These are phyloP conservation scores for Hirundichthys speculiger DNA, from an alignment of 2,113 vertebrate genomes.

Conservation along the genomic window DNA sequence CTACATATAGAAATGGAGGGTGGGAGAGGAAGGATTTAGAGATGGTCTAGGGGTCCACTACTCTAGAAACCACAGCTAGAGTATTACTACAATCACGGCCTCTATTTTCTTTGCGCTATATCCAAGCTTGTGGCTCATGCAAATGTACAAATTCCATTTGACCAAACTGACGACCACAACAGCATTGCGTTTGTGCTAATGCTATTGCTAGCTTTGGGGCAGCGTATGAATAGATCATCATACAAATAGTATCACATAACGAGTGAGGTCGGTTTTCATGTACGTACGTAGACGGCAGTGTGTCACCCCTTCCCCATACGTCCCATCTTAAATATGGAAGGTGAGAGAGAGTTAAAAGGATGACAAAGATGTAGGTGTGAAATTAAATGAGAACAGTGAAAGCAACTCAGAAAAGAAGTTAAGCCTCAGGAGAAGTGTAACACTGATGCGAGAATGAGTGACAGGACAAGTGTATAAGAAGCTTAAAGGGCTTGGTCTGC, in stretches of 20 bases:
- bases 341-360: slow-evolving; percentile 10
- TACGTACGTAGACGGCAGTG: slow-evolving; percentile 42
- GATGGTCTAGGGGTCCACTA: background rate
- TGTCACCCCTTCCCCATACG: slow-evolving; percentile 37
- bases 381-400: slow-evolving; percentile 15
- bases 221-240: no score
- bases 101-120: slow-evolving; percentile 3
- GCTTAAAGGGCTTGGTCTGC: no score
- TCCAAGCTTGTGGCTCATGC: slow-evolving; percentile 2
- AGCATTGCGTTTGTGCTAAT: no score
- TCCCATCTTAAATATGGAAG: slow-evolving; percentile 32
- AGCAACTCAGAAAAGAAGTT: slow-evolving; percentile 24
- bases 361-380: slow-evolving; percentile 13
- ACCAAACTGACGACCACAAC: background rate
- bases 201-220: no score
- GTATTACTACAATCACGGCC: background rate
- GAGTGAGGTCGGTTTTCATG: slow-evolving; percentile 2
- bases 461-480: background rate
- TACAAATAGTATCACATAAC: background rate
- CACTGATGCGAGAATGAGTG: slow-evolving; percentile 12
- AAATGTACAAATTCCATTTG: background rate
- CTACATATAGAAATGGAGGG: background rate
- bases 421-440: slow-evolving; percentile 38
- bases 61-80: slow-evolving; percentile 1
- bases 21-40: background rate